Base-by-base conservation (phyloP, 2,113 vertebrate genomes). In the Charina bottae region DNA sequence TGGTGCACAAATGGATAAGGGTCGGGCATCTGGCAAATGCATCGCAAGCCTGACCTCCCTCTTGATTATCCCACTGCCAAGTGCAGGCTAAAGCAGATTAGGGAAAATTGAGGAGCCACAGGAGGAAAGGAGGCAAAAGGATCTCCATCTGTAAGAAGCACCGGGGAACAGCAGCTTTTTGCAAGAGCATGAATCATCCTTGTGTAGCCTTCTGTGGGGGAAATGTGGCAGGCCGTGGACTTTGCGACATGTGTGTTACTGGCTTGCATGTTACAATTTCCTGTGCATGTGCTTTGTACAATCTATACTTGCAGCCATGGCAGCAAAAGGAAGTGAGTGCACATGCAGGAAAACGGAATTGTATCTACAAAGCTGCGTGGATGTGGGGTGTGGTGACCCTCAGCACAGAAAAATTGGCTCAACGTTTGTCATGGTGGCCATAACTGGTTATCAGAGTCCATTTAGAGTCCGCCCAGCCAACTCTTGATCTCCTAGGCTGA, bases 21-120 rank as follows among this genome's bases (percentile, higher is more conserved):
- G 10, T 68, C 28, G 23, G 64, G 56, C 92, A 90, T 86, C 89
- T 91, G 90, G 86, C 55, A 87, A 84, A 89, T 5, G 3, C 33
- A 88, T 87, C 37, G 83, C 24, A n/a, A 19, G 85, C n/a, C 37
- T 33, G 37, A 23, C 12, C 55, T 46, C 87, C 28, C 9, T 15
- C 60, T 78, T 26, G 90, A 72, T 90, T 54, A 42, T 56, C 23
- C 0, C 0, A 49, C 28, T 23, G 2, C 0, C 46, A 49, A 46
- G 49, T 68, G 13, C 72, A 0, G 0, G 2, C 68, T 62, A 0
- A 0, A 37, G 9, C 0, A 0, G 46, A 89, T 15, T 53, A 28
- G 12, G 13, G 78, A 78, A 88, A 85, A 54, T 91, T 90, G 93
- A 68, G 9, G 46, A 0, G 0, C 46, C 60, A 5, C 6, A 26